Percentiles rank a stretch among this genome's conserved stretches.
These are phyloP conservation scores for Mylabris sibirica DNA, from an alignment of 2,888 invertebrate species.

Conservation along the genomic window DNA sequence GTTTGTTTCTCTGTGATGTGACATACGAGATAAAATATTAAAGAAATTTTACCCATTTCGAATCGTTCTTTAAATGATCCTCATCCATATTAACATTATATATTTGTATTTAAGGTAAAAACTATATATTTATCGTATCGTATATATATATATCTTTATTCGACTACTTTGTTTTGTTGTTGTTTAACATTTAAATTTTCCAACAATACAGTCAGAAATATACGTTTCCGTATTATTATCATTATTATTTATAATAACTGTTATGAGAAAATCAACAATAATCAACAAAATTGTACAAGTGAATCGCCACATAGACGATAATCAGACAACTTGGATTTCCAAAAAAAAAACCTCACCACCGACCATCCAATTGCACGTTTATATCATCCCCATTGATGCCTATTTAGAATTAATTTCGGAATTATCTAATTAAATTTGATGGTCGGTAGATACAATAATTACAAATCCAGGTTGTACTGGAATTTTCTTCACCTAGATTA, in stretches of 20 bases:
- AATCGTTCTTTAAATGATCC: conserved; percentile 41
- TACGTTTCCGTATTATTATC: neutral
- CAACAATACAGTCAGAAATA: conserved; percentile 36
- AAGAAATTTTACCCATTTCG: conserved; percentile 62
- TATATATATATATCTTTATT: neutral
- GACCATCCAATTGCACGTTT: too few relatives aligned
- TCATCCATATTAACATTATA: neutral
- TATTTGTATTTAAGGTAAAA: neutral
- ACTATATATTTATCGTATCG: neutral
- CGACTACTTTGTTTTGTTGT: conserved; percentile 7
- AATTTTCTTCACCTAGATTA: neutral
- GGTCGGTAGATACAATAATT: neutral
- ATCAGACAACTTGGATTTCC: neutral
- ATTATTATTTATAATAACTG: conserved; percentile 23
- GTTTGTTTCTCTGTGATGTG: conserved; percentile 63
- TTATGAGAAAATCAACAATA: conserved; percentile 29
- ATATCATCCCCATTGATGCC: too few relatives aligned
- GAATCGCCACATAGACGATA: conserved; percentile 11
- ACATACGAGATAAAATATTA: conserved; percentile 53
- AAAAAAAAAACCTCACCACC: too few relatives aligned
- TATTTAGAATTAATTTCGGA: too few relatives aligned
- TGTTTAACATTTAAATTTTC: conserved; percentile 49
- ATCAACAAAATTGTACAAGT: conserved; percentile 35
- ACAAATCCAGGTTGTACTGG: neutral
- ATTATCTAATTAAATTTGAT: too few relatives aligned